Evolutionary conservation across 2,888 invertebrate species (phyloP).

Genomic region (Pammene fasciana): DNA sequence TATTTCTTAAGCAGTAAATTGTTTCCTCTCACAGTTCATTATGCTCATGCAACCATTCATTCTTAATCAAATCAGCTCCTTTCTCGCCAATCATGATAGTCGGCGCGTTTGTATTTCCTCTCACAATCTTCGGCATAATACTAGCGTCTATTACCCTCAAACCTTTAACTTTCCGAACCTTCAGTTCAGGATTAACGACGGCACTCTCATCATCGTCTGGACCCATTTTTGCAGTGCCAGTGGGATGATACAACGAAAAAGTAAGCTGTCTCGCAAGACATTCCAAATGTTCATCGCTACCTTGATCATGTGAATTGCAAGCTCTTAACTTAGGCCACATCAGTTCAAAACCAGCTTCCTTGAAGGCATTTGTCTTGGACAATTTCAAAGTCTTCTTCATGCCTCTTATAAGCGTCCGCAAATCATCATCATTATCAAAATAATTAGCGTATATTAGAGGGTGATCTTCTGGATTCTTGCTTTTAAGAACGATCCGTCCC

Average conservation of each 20-base stretch:
- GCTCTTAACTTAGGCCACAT: slow-evolving; percentile 63
- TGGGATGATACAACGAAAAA: slow-evolving; percentile 87
- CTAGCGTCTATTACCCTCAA: slow-evolving; percentile 86
- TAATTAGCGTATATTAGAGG: slow-evolving; percentile 87
- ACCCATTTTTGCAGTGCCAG: slow-evolving; percentile 86
- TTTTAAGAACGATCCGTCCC: slow-evolving; percentile 86
- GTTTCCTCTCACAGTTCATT: slow-evolving; percentile 58
- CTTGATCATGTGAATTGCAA: slow-evolving; percentile 55
- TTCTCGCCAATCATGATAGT: slow-evolving; percentile 87
- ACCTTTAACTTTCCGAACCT: slow-evolving; percentile 77
- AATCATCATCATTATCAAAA: slow-evolving; percentile 81
- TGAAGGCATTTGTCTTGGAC: slow-evolving; percentile 59
- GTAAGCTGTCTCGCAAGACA: slow-evolving; percentile 62
- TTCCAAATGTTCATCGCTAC: slow-evolving; percentile 57
- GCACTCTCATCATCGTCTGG: slow-evolving; percentile 67
- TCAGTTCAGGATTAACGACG: slow-evolving; percentile 83
- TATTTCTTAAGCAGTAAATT: not conserved
- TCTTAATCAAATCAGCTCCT: slow-evolving; percentile 85
- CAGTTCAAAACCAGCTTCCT: slow-evolving; percentile 56
- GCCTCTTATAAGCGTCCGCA: slow-evolving; percentile 59
- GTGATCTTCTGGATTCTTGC: slow-evolving; percentile 85
- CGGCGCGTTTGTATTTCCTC: slow-evolving; percentile 85
- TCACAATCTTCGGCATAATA: slow-evolving; percentile 85
- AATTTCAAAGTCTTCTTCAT: slow-evolving; percentile 56
- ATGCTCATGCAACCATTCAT: slow-evolving; percentile 72